A percentile compares a stretch with the other conserved stretches of the same genome.
Evolutionary conservation across 2,797 vertebrate species (phyloP).

Genomic region (Babyrousa celebensis): DNA sequence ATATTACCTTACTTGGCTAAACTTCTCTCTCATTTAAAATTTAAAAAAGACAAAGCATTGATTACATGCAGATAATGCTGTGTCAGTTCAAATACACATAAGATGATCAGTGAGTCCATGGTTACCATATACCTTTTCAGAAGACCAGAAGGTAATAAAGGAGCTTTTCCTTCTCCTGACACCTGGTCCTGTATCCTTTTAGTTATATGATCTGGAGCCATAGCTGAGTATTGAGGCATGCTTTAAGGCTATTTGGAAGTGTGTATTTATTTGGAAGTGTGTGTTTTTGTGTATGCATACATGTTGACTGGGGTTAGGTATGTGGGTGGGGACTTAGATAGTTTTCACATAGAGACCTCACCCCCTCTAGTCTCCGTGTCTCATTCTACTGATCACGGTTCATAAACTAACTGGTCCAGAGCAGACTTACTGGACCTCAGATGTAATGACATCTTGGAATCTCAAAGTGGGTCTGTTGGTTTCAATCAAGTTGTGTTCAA

Average conservation of each 20-base stretch:
- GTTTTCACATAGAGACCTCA: background rate
- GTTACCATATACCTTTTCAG: background rate
- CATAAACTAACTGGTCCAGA: background rate
- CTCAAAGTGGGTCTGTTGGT: background rate
- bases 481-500: conserved; percentile 49
- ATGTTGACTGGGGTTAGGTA: background rate
- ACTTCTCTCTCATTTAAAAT: conserved; percentile 28
- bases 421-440: background rate
- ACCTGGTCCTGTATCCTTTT: background rate
- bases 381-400: background rate
- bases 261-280: background rate
- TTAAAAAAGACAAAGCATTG: background rate
- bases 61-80: background rate
- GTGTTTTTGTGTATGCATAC: background rate
- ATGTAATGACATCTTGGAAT: background rate
- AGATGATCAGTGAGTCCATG: background rate
- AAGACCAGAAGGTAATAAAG: background rate
- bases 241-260: background rate
- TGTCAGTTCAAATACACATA: conserved; percentile 4
- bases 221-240: background rate
- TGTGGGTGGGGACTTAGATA: background rate
- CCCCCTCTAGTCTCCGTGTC: background rate
- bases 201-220: background rate
- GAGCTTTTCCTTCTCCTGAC: background rate
- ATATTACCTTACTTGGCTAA: background rate